Conservation (phyloP, 2,113 vertebrate species). For the Rhadina sibilatrix region DNA sequence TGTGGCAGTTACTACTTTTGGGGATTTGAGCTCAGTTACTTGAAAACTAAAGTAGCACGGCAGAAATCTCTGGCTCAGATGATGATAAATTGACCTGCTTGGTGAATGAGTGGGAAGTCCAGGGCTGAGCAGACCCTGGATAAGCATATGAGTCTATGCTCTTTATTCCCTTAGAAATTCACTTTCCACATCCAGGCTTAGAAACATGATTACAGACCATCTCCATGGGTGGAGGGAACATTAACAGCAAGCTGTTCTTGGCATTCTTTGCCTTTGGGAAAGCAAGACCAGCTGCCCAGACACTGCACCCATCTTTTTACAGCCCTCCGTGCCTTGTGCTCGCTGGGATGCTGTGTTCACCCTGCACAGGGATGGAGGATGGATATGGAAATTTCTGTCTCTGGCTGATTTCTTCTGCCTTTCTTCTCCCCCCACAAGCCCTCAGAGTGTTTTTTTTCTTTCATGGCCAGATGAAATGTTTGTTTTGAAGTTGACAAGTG, state of each 20-base stretch:
- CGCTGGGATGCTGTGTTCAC: neutral
- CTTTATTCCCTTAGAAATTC: neutral
- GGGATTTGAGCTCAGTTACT: neutral
- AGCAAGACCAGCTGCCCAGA: neutral
- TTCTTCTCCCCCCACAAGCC: neutral
- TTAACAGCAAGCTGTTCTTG: neutral
- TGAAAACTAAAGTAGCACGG: neutral
- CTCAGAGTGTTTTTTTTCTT: conserved; percentile 44
- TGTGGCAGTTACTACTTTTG: neutral
- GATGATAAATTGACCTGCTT: neutral
- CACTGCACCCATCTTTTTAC: neutral
- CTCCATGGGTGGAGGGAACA: neutral
- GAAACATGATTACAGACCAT: neutral
- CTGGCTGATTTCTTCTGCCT: neutral
- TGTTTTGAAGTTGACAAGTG: conserved; percentile 48
- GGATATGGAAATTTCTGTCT: neutral
- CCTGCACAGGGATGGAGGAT: neutral
- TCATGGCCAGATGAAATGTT: conserved; percentile 14
- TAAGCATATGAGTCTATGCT: neutral
- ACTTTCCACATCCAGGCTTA: neutral
- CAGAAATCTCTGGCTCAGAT: neutral
- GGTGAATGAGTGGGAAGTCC: neutral
- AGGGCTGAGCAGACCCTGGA: neutral
- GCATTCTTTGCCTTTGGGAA: neutral
- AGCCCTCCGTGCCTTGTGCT: neutral